Conservation (phyloP, 2,888 invertebrate species). For the Chirona hameri region DNA sequence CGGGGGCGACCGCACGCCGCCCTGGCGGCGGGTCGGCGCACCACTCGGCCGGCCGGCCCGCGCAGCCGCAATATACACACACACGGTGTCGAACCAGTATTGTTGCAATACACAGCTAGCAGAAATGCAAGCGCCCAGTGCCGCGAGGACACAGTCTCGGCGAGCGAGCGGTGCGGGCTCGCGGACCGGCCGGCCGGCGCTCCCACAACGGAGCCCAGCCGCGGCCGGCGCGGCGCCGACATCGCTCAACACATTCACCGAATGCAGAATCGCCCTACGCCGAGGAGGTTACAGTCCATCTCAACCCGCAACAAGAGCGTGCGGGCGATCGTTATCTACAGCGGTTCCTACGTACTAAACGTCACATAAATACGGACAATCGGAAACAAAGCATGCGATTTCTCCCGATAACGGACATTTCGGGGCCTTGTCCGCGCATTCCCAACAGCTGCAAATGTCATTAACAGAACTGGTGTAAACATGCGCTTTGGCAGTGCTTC, state of each 20-base stretch:
- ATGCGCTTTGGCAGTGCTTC: no score
- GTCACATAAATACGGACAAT: neutral
- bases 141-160: neutral
- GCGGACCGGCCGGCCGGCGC: neutral
- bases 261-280: neutral
- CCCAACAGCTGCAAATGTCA: no score
- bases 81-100: conserved; percentile 5
- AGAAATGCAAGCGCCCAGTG: neutral
- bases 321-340: neutral
- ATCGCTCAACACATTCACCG: neutral
- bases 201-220: neutral
- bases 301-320: neutral
- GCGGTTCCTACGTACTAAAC: neutral
- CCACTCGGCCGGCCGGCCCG: neutral
- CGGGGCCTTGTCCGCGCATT: no score
- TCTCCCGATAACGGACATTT: no score
- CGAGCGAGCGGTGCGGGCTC: neutral
- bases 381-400: neutral
- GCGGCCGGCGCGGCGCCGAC: neutral
- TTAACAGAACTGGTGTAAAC: no score
- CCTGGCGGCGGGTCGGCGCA: neutral
- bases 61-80: neutral
- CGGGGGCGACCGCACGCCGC: neutral
- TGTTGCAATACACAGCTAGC: conserved; percentile 28
- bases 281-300: neutral